Conservation (phyloP, 2,888 invertebrate genomes). For the Drosophila borborema region DNA sequence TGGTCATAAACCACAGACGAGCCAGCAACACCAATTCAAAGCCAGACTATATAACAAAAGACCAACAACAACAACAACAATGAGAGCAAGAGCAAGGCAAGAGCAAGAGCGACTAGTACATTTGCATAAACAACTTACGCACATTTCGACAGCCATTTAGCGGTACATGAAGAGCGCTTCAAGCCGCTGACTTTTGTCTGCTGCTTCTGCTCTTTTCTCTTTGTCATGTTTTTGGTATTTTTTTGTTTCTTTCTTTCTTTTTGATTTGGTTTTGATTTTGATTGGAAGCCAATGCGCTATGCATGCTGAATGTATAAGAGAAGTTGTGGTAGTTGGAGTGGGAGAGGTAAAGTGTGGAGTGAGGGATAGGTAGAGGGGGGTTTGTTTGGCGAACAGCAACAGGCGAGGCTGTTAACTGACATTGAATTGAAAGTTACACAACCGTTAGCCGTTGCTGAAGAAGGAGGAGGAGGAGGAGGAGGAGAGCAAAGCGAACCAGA, state of each 20-base stretch:
- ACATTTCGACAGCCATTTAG: slow-evolving; percentile 70
- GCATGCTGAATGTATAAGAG: slow-evolving; percentile 62
- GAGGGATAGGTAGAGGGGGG: not conserved
- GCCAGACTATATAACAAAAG: slow-evolving; percentile 24
- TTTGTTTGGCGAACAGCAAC: not conserved
- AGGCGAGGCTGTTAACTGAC: slow-evolving; percentile 59
- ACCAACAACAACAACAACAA: slow-evolving; percentile 7
- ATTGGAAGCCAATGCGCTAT: slow-evolving; percentile 48
- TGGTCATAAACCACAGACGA: slow-evolving; percentile 57
- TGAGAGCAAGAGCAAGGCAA: not conserved
- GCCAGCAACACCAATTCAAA: slow-evolving; percentile 26
- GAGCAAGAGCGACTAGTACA: slow-evolving; percentile 40
- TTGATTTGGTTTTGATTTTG: slow-evolving; percentile 70
- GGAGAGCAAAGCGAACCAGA: slow-evolving; percentile 44
- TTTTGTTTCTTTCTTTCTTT: slow-evolving; percentile 32
- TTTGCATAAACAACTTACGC: slow-evolving; percentile 73
- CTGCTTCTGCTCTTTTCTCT: slow-evolving; percentile 31
- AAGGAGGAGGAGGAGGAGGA: not conserved
- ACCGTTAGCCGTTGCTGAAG: slow-evolving; percentile 37
- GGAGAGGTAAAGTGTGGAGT: slow-evolving; percentile 2
- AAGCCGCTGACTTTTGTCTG: slow-evolving; percentile 38
- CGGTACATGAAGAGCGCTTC: slow-evolving; percentile 56
- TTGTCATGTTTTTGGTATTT: slow-evolving; percentile 36
- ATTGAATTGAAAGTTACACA: slow-evolving; percentile 80
- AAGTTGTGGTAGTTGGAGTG: not conserved